These are phyloP conservation scores for Cataglyphis hispanica DNA, from an alignment of 1,140 invertebrate genomes.

Conservation along the genomic window DNA sequence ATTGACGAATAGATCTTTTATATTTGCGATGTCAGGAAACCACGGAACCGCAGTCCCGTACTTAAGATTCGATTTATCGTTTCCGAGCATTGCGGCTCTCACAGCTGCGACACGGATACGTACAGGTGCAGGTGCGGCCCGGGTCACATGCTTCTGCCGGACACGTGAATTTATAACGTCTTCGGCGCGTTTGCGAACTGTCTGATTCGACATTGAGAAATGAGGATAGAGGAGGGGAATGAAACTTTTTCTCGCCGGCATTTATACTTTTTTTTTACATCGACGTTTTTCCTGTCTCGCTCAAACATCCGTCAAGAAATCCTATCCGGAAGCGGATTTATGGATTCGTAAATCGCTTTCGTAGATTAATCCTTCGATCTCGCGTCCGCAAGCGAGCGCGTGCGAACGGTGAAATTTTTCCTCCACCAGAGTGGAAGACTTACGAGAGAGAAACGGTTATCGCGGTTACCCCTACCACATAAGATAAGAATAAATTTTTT, in stretches of 20 bases:
- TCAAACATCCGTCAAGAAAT: slow-evolving; percentile 66
- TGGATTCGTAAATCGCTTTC: slow-evolving; percentile 71
- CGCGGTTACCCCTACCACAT: slow-evolving; percentile 3
- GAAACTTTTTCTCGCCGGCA: slow-evolving; percentile 10
- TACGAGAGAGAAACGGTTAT: too few relatives aligned
- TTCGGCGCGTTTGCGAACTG: slow-evolving; percentile 44
- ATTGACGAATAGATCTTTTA: slow-evolving; percentile 52
- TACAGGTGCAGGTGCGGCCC: slow-evolving; percentile 71
- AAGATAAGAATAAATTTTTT: slow-evolving; percentile 32
- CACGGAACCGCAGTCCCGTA: slow-evolving; percentile 51
- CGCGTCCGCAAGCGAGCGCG: slow-evolving; percentile 42
- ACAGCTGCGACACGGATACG: slow-evolving; percentile 66
- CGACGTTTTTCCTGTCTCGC: slow-evolving; percentile 62
- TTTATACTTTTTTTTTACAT: slow-evolving; percentile 44
- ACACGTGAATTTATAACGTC: slow-evolving; percentile 72
- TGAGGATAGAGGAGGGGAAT: slow-evolving; percentile 6
- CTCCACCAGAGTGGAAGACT: neutral
- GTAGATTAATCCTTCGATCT: slow-evolving; percentile 67
- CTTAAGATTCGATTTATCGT: slow-evolving; percentile 76
- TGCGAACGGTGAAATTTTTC: slow-evolving; percentile 34
- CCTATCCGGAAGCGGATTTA: slow-evolving; percentile 64
- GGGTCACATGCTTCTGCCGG: slow-evolving; percentile 45
- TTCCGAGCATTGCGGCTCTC: slow-evolving; percentile 60
- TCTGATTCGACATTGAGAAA: slow-evolving; percentile 60
- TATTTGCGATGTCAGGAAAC: slow-evolving; percentile 45